Evolutionary conservation across 2,113 vertebrate species (phyloP), one percentile per base, ranked within the genome.

Genomic region (Microtus montanus): DNA sequence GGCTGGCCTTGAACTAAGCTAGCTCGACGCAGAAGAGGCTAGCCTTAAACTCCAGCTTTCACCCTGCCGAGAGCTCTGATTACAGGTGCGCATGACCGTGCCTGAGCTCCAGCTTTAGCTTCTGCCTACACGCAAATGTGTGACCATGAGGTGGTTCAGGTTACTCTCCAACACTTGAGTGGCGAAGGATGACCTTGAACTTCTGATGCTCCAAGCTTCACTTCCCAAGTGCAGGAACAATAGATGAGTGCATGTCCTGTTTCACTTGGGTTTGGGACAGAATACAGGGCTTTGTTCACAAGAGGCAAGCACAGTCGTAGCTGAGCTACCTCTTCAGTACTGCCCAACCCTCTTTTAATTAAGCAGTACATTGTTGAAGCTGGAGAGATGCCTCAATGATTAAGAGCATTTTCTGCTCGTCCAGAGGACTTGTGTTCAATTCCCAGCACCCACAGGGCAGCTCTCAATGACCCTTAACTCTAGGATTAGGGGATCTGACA

Each of bases 41-140:
- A 63, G n/a, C 80, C 79, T 14, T 41, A n/a, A 61, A 41, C 26
- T 66, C 38, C 17, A 33, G 61, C 61, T 30, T 47, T 38, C 38
- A 20, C 1, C n/a, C 30, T 41, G 17, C 61, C 28, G 19, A 85
- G 13, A 33, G 41, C 17, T 49, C 30, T 13, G 10, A 86, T 49
- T 22, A 13, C 4, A 22, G 30, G 35, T 7, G 28, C 11, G 10
- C 13, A 22, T 15, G 0, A 47, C 44, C 5, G 1, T 2, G 41
- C 63, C 84, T 11, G 17, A 20, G 8, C 41, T 47, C 17, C 66
- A 63, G 38, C 14, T 85, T 11, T 19, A 41, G 58, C 38, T 30
- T 66, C 64, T 3, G 22, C 44, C 38, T 66, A 41, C 10, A 61
- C 2, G 38, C 6, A 2, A 28, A 8, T 2, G 10, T 1, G 2